Evolutionary conservation across 1,140 invertebrate genomes (phyloP), one percentile per base, ranked within the genome.

Genomic region (Aphidius ervi): DNA sequence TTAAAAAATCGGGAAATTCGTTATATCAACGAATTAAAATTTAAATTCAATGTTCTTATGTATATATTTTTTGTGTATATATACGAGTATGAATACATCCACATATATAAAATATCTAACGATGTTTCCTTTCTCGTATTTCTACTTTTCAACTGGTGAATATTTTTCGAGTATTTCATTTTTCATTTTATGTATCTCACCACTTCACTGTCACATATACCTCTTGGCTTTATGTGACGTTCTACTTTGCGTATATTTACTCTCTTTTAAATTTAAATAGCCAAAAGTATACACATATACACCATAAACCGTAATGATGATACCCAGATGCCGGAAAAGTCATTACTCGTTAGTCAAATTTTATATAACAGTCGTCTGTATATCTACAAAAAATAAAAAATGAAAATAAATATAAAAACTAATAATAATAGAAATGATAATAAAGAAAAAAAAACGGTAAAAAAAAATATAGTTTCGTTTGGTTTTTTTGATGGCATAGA

Each of bases 281-380:
- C 23, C 23, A 31, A 31, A 2, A 31, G 2, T 31, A 54, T 39
- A 31, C 1, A 9, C 49, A 39, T 5, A 5, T 31, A 40, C 39
- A 42, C 10, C 10, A 16, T 54, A 54, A 54, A 54, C 37, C 50
- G 50, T 23, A 54, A 42, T 16, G 52, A 42, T 39, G n/a, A 6
- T 39, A 41, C 10, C 52, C 5, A 10, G 52, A 54, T 52, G 50
- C 52, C 52, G 52, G 52, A 54, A 54, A 40, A 54, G 39, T 54
- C 52, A 40, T 54, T 54, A 54, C 52, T 54, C 52, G 52, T 54
- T 54, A 54, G 52, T 42, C 52, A 40, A 54, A 54, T 54, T 54
- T 20, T 54, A 4, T 31, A 31, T 31, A 40, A 54, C 52, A 40
- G 52, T 54, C 40, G 20, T 40, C 39, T 54, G 52, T 0, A 39